These are phyloP conservation scores for Eupeodes latifasciatus DNA, from an alignment of 2,888 invertebrate species.

Conservation along the genomic window DNA sequence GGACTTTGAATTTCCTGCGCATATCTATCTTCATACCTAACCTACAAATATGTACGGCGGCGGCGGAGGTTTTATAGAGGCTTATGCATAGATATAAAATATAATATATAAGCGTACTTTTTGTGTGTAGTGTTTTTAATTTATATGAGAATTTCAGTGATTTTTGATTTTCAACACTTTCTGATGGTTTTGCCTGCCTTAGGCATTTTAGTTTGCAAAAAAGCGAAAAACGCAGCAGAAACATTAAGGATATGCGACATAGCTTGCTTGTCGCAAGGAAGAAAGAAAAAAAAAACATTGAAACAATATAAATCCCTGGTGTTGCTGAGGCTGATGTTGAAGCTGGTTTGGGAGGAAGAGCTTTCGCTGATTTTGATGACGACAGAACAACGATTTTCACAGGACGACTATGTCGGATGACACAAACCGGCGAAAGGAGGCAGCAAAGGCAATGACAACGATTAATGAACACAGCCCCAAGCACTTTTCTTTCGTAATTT, in stretches of 20 bases:
- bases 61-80: too few species aligned
- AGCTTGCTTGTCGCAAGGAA: too few species aligned
- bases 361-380: conserved; percentile 64
- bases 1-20: conserved; percentile 21
- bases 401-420: conserved; percentile 40
- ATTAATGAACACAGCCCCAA: conserved; percentile 74
- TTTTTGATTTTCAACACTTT: conserved; percentile 67
- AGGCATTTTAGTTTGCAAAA: conserved; percentile 28
- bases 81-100: background rate
- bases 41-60: too few species aligned
- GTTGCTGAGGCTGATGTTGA: background rate
- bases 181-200: conserved; percentile 42
- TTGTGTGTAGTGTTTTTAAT: conserved; percentile 39
- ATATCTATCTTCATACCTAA: background rate
- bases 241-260: conserved; percentile 47
- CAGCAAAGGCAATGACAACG: conserved; percentile 48
- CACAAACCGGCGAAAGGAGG: conserved; percentile 27
- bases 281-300: conserved; percentile 5
- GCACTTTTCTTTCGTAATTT: conserved; percentile 60
- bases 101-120: background rate
- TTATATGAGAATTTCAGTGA: conserved; percentile 61
- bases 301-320: conserved; percentile 60
- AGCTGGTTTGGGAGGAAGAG: background rate
- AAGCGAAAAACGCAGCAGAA: conserved; percentile 8
- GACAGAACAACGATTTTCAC: conserved; percentile 39